A percentile compares a stretch with the other conserved stretches of the same genome.
Conservation (phyloP, 2,113 vertebrate genomes). For the Forbesichthys papilliferus region DNA sequence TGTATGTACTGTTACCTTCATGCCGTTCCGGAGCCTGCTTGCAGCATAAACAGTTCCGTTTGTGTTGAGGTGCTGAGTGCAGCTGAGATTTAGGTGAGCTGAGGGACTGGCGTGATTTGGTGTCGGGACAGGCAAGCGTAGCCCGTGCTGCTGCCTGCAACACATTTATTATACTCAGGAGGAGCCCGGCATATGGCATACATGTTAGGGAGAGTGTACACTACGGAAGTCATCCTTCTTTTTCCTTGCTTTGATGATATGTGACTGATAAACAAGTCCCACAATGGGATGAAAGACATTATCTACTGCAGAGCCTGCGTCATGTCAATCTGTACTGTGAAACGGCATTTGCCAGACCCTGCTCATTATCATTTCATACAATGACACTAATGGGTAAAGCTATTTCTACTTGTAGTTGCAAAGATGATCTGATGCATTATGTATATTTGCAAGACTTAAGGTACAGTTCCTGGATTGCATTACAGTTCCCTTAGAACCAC, state of each 20-base stretch:
- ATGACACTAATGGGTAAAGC: too few relatives aligned
- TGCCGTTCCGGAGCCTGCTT: slow-evolving; percentile 46
- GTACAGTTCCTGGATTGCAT: too few relatives aligned
- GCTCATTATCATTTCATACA: neutral
- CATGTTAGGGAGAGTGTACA: slow-evolving; percentile 56
- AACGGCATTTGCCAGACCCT: slow-evolving; percentile 15
- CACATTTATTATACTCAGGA: slow-evolving; percentile 60
- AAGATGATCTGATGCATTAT: too few relatives aligned
- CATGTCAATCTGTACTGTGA: slow-evolving; percentile 31
- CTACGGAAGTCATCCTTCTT: slow-evolving; percentile 41
- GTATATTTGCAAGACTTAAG: too few relatives aligned
- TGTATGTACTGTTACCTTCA: slow-evolving; percentile 29
- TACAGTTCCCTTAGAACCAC: too few relatives aligned
- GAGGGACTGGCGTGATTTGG: slow-evolving; percentile 61
- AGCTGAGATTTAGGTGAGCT: slow-evolving; percentile 61
- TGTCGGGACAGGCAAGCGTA: slow-evolving; percentile 58
- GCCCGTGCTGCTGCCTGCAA: slow-evolving; percentile 51
- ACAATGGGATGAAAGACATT: slow-evolving; percentile 56
- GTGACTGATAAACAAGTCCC: slow-evolving; percentile 48
- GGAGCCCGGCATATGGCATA: slow-evolving; percentile 61
- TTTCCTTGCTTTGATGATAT: slow-evolving; percentile 56
- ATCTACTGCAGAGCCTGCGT: slow-evolving; percentile 53
- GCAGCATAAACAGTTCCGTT: slow-evolving; percentile 67
- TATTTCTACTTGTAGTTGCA: too few relatives aligned
- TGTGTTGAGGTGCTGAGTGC: slow-evolving; percentile 67